These are phyloP conservation scores for Eustalomyia histrio DNA, from an alignment of 2,888 invertebrate genomes.

Conservation along the genomic window DNA sequence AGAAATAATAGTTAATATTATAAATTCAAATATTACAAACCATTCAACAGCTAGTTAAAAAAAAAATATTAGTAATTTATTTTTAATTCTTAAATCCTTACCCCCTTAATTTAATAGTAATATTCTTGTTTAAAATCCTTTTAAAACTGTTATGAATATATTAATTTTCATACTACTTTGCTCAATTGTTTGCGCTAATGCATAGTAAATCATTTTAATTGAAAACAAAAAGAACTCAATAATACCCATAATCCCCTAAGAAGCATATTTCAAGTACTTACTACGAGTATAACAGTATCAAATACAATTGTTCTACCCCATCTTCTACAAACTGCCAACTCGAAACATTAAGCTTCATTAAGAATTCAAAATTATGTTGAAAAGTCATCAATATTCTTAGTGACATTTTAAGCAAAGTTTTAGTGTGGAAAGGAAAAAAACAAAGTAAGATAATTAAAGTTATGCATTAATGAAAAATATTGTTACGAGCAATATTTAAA, in stretches of 20 bases:
- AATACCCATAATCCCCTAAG: constrained; percentile 43
- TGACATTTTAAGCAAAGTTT: background rate
- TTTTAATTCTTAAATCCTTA: too few relatives aligned
- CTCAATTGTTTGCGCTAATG: constrained; percentile 36
- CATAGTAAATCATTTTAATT: constrained; percentile 50
- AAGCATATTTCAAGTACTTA: constrained; percentile 24
- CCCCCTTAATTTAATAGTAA: too few relatives aligned
- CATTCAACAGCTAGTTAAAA: too few relatives aligned
- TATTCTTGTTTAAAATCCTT: background rate
- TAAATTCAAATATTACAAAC: too few relatives aligned
- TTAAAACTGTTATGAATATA: constrained; percentile 22
- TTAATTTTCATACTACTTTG: constrained; percentile 24
- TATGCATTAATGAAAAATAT: too few relatives aligned
- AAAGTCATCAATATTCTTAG: constrained; percentile 65
- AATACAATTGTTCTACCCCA: constrained; percentile 6
- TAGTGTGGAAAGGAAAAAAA: constrained; percentile 4
- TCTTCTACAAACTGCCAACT: background rate
- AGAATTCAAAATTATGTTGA: constrained; percentile 63
- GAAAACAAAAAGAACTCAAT: constrained; percentile 34
- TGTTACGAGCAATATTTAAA: too few relatives aligned
- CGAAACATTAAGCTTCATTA: constrained; percentile 46
- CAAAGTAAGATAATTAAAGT: background rate
- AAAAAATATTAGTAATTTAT: too few relatives aligned
- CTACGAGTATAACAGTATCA: background rate
- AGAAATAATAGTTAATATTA: too few relatives aligned